These are phyloP conservation scores for Dermochelys coriacea DNA, from an alignment of 2,797 vertebrate genomes.

Conservation along the genomic window DNA sequence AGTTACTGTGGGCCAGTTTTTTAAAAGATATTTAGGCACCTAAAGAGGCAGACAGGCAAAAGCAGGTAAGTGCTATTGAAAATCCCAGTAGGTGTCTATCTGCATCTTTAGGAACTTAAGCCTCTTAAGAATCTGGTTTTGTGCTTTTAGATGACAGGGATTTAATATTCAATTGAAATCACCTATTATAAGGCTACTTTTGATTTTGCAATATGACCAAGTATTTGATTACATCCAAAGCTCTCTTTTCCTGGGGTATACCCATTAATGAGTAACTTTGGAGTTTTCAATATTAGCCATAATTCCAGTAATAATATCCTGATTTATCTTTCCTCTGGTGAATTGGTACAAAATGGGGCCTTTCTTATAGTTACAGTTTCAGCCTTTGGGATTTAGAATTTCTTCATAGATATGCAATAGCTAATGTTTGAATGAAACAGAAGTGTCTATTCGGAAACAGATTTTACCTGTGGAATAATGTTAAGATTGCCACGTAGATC, in stretches of 20 bases:
- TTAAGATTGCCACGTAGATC: slow-evolving; percentile 75
- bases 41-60: background rate
- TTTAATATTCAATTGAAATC: background rate
- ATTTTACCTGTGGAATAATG: slow-evolving; percentile 78
- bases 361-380: background rate
- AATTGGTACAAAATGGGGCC: background rate
- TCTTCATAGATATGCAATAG: background rate
- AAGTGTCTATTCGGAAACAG: background rate
- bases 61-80: background rate
- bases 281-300: background rate
- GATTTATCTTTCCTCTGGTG: background rate
- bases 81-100: background rate
- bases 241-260: background rate
- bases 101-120: background rate
- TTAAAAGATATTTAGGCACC: background rate
- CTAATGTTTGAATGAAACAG: background rate
- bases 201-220: background rate
- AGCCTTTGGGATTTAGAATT: background rate
- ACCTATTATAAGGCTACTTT: background rate
- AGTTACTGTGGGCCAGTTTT: background rate
- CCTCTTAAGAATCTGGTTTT: background rate
- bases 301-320: background rate
- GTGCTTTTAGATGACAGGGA: background rate
- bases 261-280: background rate
- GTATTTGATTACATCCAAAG: background rate